phyloP scores from a whole-genome alignment of 2,888 invertebrate species.

The Patella depressa region DNA sequence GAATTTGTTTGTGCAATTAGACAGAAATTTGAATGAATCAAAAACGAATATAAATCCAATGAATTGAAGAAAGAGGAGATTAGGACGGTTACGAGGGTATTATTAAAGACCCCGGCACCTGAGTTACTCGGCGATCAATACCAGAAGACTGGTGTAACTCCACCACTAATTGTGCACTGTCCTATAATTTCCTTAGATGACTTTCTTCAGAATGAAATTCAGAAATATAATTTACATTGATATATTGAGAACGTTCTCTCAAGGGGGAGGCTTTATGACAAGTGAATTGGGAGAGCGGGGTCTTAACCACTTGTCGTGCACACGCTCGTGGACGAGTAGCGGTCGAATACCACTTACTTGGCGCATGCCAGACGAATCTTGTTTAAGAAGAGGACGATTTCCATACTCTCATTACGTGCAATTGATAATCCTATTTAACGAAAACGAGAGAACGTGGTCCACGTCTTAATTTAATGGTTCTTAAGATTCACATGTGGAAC shows the following conservation, averaged over 20 bases:
- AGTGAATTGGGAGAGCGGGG: conserved; percentile 26
- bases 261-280: conserved; percentile 31
- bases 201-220: conserved; percentile 32
- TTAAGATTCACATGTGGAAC: neutral
- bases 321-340: neutral
- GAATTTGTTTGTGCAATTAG: conserved; percentile 46
- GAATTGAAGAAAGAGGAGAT: conserved; percentile 32
- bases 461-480: neutral
- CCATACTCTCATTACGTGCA: neutral
- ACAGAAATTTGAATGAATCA: conserved; percentile 43
- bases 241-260: conserved; percentile 32
- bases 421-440: neutral
- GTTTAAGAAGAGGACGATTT: neutral
- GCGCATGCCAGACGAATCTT: neutral
- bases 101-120: conserved; percentile 22
- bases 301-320: neutral
- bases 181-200: conserved; percentile 30
- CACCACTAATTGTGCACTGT: conserved; percentile 18
- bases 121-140: conserved; percentile 15
- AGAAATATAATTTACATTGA: conserved; percentile 41
- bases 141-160: conserved; percentile 16
- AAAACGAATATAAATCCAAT: conserved; percentile 45
- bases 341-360: neutral
- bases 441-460: neutral
- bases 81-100: conserved; percentile 30